These are phyloP conservation scores for Saguinus midas DNA, from an alignment of 2,113 vertebrate species.

Conservation along the genomic window DNA sequence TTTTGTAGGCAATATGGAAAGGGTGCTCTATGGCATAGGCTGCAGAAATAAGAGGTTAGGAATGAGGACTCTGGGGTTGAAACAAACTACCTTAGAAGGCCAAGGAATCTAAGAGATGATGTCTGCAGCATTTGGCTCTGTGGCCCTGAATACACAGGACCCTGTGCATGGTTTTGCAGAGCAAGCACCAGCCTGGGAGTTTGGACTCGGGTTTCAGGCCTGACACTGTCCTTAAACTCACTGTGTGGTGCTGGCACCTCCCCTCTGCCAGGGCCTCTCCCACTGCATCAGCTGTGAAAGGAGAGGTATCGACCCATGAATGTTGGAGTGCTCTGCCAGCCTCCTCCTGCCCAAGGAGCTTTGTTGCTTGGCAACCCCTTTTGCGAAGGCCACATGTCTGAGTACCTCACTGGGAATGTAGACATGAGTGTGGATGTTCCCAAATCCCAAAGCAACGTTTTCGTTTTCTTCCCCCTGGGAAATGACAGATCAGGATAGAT, in stretches of 20 bases:
- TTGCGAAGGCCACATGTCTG: background rate
- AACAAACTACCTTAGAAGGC: background rate
- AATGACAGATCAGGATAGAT: background rate
- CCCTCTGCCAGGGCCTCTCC: background rate
- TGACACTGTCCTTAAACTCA: background rate
- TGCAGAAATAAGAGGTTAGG: background rate
- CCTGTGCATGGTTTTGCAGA: accelerated
- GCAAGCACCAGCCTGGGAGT: too few species aligned
- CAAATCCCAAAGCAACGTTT: background rate
- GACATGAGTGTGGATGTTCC: background rate
- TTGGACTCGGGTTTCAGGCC: background rate
- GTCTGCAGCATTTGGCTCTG: background rate
- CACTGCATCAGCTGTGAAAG: background rate
- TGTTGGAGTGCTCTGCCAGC: background rate
- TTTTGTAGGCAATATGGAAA: background rate
- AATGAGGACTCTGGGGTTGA: too few species aligned
- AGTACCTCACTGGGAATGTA: conserved; percentile 15
- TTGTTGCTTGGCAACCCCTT: conserved; percentile 30
- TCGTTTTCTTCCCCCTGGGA: background rate
- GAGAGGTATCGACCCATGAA: background rate
- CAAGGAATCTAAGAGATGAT: background rate
- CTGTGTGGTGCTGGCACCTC: background rate
- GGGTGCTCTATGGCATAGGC: background rate
- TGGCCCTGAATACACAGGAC: background rate
- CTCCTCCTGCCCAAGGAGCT: background rate